These are phyloP conservation scores for Chironomus striatipennis DNA, from an alignment of 1,140 invertebrate genomes.

Conservation along the genomic window DNA sequence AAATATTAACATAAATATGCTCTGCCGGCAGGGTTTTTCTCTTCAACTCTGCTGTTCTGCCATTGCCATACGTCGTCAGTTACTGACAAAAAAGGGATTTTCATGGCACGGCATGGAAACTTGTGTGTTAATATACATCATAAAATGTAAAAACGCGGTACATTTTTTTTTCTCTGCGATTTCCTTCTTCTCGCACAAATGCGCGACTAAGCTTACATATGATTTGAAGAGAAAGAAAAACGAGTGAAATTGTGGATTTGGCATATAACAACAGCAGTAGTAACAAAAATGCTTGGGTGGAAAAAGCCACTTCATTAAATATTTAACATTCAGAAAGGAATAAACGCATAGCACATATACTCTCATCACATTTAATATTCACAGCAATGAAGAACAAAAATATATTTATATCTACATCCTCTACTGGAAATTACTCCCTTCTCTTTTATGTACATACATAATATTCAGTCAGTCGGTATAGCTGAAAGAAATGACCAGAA, in stretches of 20 bases:
- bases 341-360: background rate
- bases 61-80: no score
- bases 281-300: background rate
- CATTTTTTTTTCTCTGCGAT: no score
- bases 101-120: no score
- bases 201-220: background rate
- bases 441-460: no score
- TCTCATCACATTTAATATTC: background rate
- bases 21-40: background rate
- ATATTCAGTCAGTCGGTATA: no score
- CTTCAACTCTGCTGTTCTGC: no score
- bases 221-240: background rate
- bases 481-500: no score
- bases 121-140: no score
- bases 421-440: no score
- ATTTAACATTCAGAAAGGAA: background rate
- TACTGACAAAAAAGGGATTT: no score
- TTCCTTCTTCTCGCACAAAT: background rate
- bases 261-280: background rate
- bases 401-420: background rate
- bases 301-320: background rate
- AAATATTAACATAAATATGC: constrained; percentile 2
- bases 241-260: constrained; percentile 7
- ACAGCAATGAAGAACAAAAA: background rate
- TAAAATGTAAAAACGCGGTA: no score